phyloP scores from a whole-genome alignment of 1,140 invertebrate species.

The Riptortus pedestris region DNA sequence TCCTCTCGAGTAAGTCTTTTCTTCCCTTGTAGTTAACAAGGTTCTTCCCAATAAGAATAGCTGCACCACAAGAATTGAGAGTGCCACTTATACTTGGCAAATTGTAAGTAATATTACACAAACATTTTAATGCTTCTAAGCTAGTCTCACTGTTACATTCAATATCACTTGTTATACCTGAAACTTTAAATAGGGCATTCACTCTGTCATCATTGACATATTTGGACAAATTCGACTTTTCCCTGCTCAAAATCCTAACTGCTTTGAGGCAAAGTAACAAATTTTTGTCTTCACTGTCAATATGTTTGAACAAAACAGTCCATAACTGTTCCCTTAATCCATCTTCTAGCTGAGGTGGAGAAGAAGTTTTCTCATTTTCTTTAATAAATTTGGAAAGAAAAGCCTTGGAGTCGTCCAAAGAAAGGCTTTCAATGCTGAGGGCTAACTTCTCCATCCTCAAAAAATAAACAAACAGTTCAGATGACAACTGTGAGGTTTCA shows the following conservation, averaged over 20 bases:
- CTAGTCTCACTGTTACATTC: constrained; percentile 32
- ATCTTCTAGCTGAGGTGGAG: neutral
- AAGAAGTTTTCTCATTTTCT: constrained; percentile 4
- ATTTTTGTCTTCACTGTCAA: constrained; percentile 36
- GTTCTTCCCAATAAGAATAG: neutral
- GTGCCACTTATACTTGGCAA: constrained; percentile 45
- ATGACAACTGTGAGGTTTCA: neutral
- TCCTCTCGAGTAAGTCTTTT: neutral
- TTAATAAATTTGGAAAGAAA: neutral
- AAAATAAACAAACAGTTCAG: neutral
- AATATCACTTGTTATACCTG: constrained; percentile 30
- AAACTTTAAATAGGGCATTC: neutral
- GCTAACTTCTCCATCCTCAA: neutral
- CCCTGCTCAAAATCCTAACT: constrained; percentile 52
- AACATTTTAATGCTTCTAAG: constrained; percentile 72
- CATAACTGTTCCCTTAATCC: neutral
- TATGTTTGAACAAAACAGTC: neutral
- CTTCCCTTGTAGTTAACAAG: neutral
- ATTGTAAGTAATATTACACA: constrained; percentile 83
- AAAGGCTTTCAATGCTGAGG: neutral
- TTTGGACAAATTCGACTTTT: constrained; percentile 59
- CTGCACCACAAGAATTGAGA: neutral
- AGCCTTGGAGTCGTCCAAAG: neutral
- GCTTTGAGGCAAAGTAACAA: constrained; percentile 43
- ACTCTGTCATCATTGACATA: constrained; percentile 47